Percentiles rank a stretch among this genome's conserved stretches.
phyloP scores from a whole-genome alignment of 2,113 vertebrate genomes.

The Cyphomyrus plagiostoma region DNA sequence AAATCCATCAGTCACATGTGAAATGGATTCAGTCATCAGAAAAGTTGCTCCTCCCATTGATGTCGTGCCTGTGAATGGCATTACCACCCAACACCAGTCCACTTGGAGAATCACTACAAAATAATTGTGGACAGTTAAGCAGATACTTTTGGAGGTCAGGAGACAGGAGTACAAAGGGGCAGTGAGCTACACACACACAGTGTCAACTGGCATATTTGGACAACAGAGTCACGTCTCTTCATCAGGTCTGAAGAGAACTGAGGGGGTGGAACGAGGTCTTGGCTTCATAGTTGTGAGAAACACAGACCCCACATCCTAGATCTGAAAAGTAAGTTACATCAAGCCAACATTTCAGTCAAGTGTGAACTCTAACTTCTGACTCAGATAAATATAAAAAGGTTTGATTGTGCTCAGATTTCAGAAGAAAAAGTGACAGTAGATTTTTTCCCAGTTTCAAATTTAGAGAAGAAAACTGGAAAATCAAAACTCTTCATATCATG shows the following conservation, averaged over 20 bases:
- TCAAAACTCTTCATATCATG: neutral
- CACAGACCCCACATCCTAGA: neutral
- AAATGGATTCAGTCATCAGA: neutral
- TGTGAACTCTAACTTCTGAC: neutral
- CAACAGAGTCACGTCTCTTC: neutral
- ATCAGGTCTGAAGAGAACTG: neutral
- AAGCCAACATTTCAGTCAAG: neutral
- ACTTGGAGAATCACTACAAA: neutral
- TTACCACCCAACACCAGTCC: neutral
- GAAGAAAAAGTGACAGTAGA: neutral
- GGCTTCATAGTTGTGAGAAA: neutral
- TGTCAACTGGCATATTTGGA: slow-evolving; percentile 8
- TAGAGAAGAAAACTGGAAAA: neutral
- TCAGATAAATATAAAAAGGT: slow-evolving; percentile 2
- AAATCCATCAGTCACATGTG: neutral
- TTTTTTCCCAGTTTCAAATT: neutral
- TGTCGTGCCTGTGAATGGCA: neutral
- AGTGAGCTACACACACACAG: slow-evolving; percentile 11
- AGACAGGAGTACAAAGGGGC: neutral
- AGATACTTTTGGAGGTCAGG: neutral
- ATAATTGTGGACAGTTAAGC: neutral
- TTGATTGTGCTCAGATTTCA: neutral
- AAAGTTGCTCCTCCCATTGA: neutral
- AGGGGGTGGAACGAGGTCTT: neutral
- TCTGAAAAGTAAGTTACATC: neutral